Evolutionary conservation across 2,888 invertebrate genomes (phyloP), one percentile per base, ranked within the genome.

Genomic region (Agrypnus murinus): DNA sequence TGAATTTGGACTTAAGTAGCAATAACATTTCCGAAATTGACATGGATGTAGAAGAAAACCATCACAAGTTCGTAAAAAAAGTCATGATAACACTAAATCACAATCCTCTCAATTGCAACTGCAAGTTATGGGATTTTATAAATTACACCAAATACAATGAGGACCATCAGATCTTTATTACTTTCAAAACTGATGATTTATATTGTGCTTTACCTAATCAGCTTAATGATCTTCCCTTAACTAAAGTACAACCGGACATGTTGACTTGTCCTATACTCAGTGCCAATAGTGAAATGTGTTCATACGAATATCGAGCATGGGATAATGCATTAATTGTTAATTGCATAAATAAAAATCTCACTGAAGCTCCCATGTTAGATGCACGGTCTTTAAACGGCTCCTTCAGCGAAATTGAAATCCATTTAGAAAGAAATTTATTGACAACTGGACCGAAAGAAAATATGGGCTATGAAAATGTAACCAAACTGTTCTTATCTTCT

Each of bases 261-360:
- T 79, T 91, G 0, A 81, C 84, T 0, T 92, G 92, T 77, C 80
- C 85, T 0, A 79, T 87, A 10, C 4, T 34, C 4, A 8, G 3
- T 15, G 34, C 9, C 3, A 65, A 91, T 72, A 89, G 90, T 0
- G 74, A 78, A 0, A 78, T 81, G 1, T 92, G 92, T 75, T 74
- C 75, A 0, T 92, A 92, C 75, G 81, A 77, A 64, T 84, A 86
- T n/a, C 85, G 88, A 46, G 86, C 87, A 0, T 80, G 78, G 40
- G 87, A 89, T 72, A 76, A 77, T 6, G 83, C 88, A 0, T 79
- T 89, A 2, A 78, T 90, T 4, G 81, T 91, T 0, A 86, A 92
- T 78, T 92, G 92, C 77, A 86, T 88, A 0, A 80, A 85, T 53
- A 81, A 80, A 15, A 86, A 87, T 50, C 77, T 90, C 0, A 87